Evolutionary conservation across 2,888 invertebrate genomes (phyloP), one percentile per base, ranked within the genome.

Genomic region (Ophion costatus): DNA sequence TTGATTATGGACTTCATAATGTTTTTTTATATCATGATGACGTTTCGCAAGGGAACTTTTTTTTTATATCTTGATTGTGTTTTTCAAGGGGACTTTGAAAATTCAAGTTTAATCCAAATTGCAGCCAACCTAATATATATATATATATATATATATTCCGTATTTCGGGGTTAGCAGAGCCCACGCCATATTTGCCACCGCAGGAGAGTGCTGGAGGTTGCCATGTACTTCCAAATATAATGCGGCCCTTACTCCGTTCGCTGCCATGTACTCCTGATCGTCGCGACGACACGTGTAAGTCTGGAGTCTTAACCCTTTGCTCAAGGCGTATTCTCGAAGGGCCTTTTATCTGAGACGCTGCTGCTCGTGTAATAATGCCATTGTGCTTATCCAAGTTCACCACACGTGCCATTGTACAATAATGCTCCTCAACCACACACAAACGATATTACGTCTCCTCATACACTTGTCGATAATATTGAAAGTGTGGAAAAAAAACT

Each of bases 281-380:
- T 66, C 70, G 81, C 84, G 88, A 90, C 89, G 91, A 91, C 91
- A 92, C 90, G 91, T 91, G 90, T 89, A 88, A 90, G 90, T 90
- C 90, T 91, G 88, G 87, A 87, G 85, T 83, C 86, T 88, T 83
- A 90, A 88, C 89, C 89, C 89, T 89, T 90, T 87, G 75, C 76
- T 66, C 78, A 75, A 74, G 38, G 51, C 59, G 67, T 57, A 22
- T 63, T 61, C 64, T 80, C 85, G 59, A 57, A 74, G 67, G 59
- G 56, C 20, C 24, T 5, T 59, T 66, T 14, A 17, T 5, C 17
- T 17, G 51, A 17, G 51, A 45, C 14, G 14, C 14, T 17, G 4
- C 45, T 11, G 56, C 63, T 64, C 24, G 17, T 38, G 59, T 38
- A 10, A n/a, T 9, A 24, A 29, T 10, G 38, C 6, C 63, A 14